Conservation (phyloP, 2,888 invertebrate genomes). For the Epistrophe eligans region DNA sequence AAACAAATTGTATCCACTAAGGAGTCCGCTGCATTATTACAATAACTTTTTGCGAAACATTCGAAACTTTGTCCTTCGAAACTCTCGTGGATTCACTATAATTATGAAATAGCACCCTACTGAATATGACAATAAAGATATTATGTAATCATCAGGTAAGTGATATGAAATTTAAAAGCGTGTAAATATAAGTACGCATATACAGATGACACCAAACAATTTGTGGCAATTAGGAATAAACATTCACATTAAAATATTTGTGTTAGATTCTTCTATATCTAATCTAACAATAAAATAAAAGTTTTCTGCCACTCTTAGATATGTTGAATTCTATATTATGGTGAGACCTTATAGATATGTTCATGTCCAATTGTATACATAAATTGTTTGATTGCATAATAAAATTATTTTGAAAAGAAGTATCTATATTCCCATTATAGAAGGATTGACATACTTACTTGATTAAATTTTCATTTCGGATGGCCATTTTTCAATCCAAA, state of each 20-base stretch:
- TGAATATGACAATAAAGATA: too few relatives aligned
- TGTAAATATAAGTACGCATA: background rate
- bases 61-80: too few relatives aligned
- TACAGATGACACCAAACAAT: background rate
- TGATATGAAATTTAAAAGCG: too few relatives aligned
- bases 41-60: too few relatives aligned
- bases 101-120: too few relatives aligned
- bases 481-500: background rate
- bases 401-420: background rate
- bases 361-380: background rate
- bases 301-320: background rate
- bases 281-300: background rate
- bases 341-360: background rate
- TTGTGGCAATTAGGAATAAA: background rate
- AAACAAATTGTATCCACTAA: too few relatives aligned
- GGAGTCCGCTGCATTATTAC: too few relatives aligned
- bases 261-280: background rate
- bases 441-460: slow-evolving; percentile 50
- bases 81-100: too few relatives aligned
- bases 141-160: too few relatives aligned
- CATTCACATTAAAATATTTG: background rate
- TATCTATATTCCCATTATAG: slow-evolving; percentile 11
- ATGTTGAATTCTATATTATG: background rate
- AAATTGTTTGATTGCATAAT: background rate
- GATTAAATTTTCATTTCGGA: slow-evolving; percentile 41